Percentiles rank a stretch among this genome's conserved stretches.
Evolutionary conservation across 2,888 invertebrate genomes (phyloP).

Genomic region (Physocephala rufipes): DNA sequence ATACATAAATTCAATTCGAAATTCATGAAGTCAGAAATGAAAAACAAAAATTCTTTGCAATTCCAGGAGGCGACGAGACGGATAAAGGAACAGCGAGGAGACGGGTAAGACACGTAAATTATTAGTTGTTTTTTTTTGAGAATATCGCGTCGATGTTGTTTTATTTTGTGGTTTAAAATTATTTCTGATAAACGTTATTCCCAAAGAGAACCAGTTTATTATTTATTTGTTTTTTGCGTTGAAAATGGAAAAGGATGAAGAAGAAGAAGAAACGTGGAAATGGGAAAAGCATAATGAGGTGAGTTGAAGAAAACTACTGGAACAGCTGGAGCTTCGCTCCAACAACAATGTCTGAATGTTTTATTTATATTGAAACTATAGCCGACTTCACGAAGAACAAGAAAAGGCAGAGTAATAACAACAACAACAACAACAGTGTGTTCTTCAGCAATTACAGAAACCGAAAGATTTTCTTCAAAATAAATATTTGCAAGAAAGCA

Average conservation of each 20-base stretch:
- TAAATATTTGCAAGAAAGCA: too few species aligned
- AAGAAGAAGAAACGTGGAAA: slow-evolving; percentile 36
- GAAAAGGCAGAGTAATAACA: neutral
- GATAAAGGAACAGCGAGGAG: neutral
- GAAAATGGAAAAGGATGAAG: too few species aligned
- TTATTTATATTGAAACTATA: slow-evolving; percentile 3
- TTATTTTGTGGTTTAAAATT: too few species aligned
- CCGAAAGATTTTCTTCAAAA: too few species aligned
- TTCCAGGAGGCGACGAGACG: neutral
- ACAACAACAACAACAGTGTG: too few species aligned
- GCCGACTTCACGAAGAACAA: neutral
- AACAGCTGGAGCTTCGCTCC: slow-evolving; percentile 39
- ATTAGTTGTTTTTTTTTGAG: slow-evolving; percentile 46
- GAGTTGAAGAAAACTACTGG: slow-evolving; percentile 17
- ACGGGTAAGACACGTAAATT: slow-evolving; percentile 34
- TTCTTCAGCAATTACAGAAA: too few species aligned
- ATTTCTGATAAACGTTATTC: too few species aligned
- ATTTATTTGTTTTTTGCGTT: too few species aligned
- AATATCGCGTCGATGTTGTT: slow-evolving; percentile 37
- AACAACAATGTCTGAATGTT: too few species aligned
- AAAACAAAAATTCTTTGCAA: neutral
- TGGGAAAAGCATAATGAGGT: slow-evolving; percentile 12
- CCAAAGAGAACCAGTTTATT: too few species aligned
- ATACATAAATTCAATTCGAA: neutral
- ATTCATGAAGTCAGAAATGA: slow-evolving; percentile 4